These are phyloP conservation scores for Cerceris rybyensis DNA, from an alignment of 2,888 invertebrate genomes.

Conservation along the genomic window DNA sequence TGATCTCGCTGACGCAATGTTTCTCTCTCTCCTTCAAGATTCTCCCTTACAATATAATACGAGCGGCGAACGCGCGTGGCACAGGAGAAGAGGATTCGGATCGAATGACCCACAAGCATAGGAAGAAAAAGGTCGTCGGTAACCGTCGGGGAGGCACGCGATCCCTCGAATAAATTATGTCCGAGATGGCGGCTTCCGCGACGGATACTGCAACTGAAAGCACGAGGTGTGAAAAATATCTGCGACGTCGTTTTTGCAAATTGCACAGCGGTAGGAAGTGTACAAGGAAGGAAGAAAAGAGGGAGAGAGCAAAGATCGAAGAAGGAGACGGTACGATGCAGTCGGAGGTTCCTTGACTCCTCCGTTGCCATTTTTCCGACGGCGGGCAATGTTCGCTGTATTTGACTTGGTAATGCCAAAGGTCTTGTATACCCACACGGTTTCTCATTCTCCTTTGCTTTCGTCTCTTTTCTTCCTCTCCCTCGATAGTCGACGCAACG, in stretches of 20 bases:
- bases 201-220: constrained; percentile 8
- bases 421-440: constrained; percentile 66
- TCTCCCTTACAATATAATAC: constrained; percentile 15
- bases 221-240: constrained; percentile 51
- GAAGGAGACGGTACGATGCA: constrained; percentile 16
- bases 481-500: constrained; percentile 54
- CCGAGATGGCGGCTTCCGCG: constrained; percentile 21
- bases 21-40: constrained; percentile 29
- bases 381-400: constrained; percentile 71
- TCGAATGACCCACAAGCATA: constrained; percentile 73
- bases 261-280: constrained; percentile 57
- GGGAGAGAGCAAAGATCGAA: constrained; percentile 3
- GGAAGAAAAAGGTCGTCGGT: constrained; percentile 45
- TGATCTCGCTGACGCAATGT: constrained; percentile 70
- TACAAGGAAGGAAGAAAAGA: constrained; percentile 10
- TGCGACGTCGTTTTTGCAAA: constrained; percentile 64
- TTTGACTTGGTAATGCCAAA: constrained; percentile 81
- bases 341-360: constrained; percentile 74
- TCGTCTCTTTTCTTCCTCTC: constrained; percentile 37
- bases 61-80: constrained; percentile 19
- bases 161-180: constrained; percentile 67
- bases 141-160: neutral
- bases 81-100: constrained; percentile 58
- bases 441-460: constrained; percentile 30
- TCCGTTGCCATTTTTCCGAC: constrained; percentile 73